Conservation (phyloP, 1,140 invertebrate genomes). For the Bombus picipes region DNA sequence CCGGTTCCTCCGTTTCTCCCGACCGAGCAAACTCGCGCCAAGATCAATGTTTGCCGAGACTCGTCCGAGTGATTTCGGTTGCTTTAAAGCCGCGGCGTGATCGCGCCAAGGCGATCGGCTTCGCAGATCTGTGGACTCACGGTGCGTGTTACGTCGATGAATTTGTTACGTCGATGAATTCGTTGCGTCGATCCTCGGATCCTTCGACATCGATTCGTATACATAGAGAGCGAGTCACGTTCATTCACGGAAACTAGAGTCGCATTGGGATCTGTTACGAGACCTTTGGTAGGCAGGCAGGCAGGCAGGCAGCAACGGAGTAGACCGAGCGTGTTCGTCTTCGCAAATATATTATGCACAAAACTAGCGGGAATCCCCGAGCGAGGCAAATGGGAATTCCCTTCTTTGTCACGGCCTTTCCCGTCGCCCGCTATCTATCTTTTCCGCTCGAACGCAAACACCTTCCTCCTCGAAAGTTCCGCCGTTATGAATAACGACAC, state of each 20-base stretch:
- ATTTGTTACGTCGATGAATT: no score
- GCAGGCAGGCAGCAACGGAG: neutral
- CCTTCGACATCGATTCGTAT: neutral
- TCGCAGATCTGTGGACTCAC: no score
- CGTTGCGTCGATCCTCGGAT: no score
- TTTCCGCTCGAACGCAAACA: constrained; percentile 40
- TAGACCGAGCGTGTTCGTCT: no score
- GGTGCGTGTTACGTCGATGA: no score
- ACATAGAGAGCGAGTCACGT: neutral
- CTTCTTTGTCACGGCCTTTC: constrained; percentile 21
- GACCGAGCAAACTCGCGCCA: neutral
- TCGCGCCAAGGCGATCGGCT: neutral
- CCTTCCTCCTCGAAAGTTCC: constrained; percentile 26
- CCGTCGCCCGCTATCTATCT: constrained; percentile 22
- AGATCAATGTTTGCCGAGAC: constrained; percentile 17
- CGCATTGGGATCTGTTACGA: neutral
- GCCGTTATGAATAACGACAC: constrained; percentile 34
- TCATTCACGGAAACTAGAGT: neutral
- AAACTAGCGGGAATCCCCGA: neutral
- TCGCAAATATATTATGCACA: constrained; percentile 7
- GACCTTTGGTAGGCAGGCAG: no score
- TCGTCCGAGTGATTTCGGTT: constrained; percentile 16
- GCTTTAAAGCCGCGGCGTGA: neutral
- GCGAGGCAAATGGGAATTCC: constrained; percentile 31
- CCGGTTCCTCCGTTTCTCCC: neutral